Conservation (phyloP, 1,140 invertebrate species). For the Battus philenor region DNA sequence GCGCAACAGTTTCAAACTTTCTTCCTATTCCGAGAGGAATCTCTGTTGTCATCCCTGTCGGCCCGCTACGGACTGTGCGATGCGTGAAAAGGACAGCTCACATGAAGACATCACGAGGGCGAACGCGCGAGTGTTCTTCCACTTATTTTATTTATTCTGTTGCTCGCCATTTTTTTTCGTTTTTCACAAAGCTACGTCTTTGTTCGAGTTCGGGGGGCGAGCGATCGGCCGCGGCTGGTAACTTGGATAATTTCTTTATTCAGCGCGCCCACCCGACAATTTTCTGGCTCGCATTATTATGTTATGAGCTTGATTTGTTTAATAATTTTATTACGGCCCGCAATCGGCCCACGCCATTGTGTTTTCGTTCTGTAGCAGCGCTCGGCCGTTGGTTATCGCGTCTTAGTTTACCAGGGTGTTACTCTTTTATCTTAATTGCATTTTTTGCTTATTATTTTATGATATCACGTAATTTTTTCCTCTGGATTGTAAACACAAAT, state of each 20-base stretch:
- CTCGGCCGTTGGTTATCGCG: slow-evolving; percentile 19
- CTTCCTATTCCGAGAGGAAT: slow-evolving; percentile 53
- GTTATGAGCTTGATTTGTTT: slow-evolving; percentile 72
- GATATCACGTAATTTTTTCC: too few relatives aligned
- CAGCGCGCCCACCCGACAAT: slow-evolving; percentile 62
- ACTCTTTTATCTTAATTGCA: too few relatives aligned
- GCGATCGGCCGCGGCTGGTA: slow-evolving; percentile 59
- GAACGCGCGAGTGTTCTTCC: slow-evolving; percentile 65
- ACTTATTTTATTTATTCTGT: slow-evolving; percentile 72
- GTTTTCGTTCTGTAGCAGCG: slow-evolving; percentile 39
- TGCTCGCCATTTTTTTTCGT: slow-evolving; percentile 54
- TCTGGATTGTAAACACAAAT: too few relatives aligned
- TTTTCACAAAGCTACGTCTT: slow-evolving; percentile 66
- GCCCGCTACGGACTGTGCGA: slow-evolving; percentile 24
- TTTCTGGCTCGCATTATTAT: slow-evolving; percentile 67
- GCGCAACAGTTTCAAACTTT: slow-evolving; percentile 64
- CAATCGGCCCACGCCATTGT: slow-evolving; percentile 48
- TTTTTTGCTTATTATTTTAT: too few relatives aligned
- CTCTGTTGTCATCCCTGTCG: slow-evolving; percentile 41
- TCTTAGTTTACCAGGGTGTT: too few relatives aligned
- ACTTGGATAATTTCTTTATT: slow-evolving; percentile 75
- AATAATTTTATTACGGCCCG: slow-evolving; percentile 71
- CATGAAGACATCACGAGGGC: slow-evolving; percentile 70
- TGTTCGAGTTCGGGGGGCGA: slow-evolving; percentile 54
- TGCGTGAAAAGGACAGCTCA: slow-evolving; percentile 49